Evolutionary conservation across 2,113 vertebrate species (phyloP).

Genomic region (Cnemophilus loriae): DNA sequence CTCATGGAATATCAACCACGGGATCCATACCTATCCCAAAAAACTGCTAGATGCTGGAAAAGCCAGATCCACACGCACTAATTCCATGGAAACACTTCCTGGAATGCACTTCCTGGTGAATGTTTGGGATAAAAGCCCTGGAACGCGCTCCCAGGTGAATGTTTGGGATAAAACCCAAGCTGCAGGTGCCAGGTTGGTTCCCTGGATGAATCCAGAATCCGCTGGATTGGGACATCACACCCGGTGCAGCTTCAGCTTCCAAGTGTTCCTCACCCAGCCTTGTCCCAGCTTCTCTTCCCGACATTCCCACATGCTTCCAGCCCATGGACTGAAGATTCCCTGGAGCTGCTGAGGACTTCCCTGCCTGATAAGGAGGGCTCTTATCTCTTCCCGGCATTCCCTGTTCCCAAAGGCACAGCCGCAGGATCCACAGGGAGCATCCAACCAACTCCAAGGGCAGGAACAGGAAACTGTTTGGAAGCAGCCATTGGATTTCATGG

Average conservation of each 20-base stretch:
- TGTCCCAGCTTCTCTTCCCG: background rate
- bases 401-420: background rate
- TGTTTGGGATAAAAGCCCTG: background rate
- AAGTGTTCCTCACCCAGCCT: fast-evolving
- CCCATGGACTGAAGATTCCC: background rate
- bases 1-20: background rate
- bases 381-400: background rate
- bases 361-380: background rate
- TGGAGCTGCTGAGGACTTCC: background rate
- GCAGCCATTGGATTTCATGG: background rate
- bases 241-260: background rate
- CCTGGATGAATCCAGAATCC: background rate
- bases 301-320: background rate
- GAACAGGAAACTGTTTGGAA: background rate
- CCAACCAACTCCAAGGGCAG: too few species aligned
- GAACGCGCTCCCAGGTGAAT: too few species aligned
- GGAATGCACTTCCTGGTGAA: background rate
- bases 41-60: fast-evolving
- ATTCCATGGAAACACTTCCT: background rate
- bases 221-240: background rate
- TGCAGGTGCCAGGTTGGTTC: background rate
- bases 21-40: background rate
- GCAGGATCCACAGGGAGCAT: background rate
- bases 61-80: background rate
- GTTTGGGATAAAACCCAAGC: too few species aligned